Evolutionary conservation across 2,888 invertebrate genomes (phyloP), one percentile per base, ranked within the genome.

Genomic region (Pecten maximus): DNA sequence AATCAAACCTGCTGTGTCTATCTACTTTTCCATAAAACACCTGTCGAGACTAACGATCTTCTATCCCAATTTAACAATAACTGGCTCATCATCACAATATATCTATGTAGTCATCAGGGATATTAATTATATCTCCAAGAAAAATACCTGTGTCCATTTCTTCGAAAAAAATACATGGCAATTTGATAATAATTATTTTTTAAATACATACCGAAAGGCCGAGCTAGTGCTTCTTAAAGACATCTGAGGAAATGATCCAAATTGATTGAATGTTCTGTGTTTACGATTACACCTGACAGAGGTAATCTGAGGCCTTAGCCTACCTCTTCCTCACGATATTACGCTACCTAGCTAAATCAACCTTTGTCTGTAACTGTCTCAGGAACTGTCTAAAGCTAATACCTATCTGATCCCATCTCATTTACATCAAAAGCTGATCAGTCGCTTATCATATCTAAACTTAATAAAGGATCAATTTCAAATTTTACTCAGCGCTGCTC

Each of bases 381-480:
- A 35, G 35, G 10, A 28, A 35, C 35, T 74, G 74, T 74, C 74
- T 74, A 19, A 35, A 28, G 28, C 10, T 74, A 74, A 74, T 74
- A 74, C 74, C 74, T 35, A 35, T 74, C 74, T 74, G 74, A 74
- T 74, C 74, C 74, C 23, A 10, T 74, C 74, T 74, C 74, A 74
- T 74, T 74, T 74, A 74, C 74, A 35, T 74, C 74, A 74, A 74
- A 74, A 19, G 74, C 74, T 23, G 35, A 74, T 74, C 74, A 74
- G 10, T 74, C 12, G 8, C 74, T 74, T 74, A 74, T 74, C 74
- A 74, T 74, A 74, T 35, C 74, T 74, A 74, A 74, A 74, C 74
- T 74, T 74, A 74, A 74, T 74, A 74, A 74, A 74, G 74, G 74
- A 74, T 74, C 74, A 74, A 35, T 74, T 74, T 74, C 74, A 74